Base-by-base conservation (phyloP, 2,113 vertebrate genomes). In the Carassius auratus region DNA sequence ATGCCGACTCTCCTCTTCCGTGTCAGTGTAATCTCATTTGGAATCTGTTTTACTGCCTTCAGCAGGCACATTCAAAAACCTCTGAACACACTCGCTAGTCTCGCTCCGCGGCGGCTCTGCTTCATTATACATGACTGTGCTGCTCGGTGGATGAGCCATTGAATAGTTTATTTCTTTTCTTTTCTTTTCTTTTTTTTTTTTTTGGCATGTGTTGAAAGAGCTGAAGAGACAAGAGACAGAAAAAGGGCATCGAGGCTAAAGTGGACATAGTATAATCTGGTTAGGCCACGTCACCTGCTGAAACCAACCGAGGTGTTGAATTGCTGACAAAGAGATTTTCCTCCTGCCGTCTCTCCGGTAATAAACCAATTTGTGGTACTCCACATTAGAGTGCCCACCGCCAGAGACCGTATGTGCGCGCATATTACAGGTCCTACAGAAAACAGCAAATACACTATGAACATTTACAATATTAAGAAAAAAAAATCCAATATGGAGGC, bases 321-420 rank as follows among this genome's bases (percentile, higher is more conserved):
- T 83, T 79, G 81, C 81, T 87, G 86, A 83, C 81, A 76, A 84
- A 85, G 38, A 87, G 74, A 69, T 23, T 85, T 83, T 83, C 76
- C 52, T 84, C 52, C n/a, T 8, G 45, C 52, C 14, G 36, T 78
- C 38, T 42, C 64, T 19, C 36, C 4, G 15, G 55, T 23, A 64
- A 81, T 48, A 81, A 81, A 81, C 78, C 78, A 81, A 81, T 66
- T 79, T 62, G 36, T 62, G 36, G 55, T 62, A 61, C 12, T 79
- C 57, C 55, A 59, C 76, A 62, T 79, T 61, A 62, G 57, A 62
- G 21, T 7, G 76, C 36, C 10, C 30, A 23, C 57, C 13, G 7
- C 33, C 36, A 59, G 52, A 59, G 52, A 15, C 8, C 4, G 0
- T 15, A 59, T 23, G 12, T 62, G 10, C 33, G 23, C 14, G 9